Conservation (phyloP, 2,113 vertebrate species). For the Percina caprodes region DNA sequence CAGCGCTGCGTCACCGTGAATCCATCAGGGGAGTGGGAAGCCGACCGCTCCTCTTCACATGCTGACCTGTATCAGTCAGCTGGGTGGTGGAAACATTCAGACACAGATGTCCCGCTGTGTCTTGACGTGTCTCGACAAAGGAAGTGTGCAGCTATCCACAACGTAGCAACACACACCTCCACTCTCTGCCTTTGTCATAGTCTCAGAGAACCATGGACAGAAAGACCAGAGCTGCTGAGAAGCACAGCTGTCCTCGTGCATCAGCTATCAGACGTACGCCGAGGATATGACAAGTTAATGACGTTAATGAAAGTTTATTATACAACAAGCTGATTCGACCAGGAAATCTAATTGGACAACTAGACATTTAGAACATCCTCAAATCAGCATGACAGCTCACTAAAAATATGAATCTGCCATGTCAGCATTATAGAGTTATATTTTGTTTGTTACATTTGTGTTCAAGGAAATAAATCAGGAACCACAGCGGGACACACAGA, state of each 20-base stretch:
- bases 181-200: background rate
- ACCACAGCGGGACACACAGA: too few relatives aligned
- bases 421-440: too few relatives aligned
- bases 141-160: background rate
- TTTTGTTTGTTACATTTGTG: too few relatives aligned
- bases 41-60: conserved; percentile 24
- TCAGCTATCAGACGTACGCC: background rate
- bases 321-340: too few relatives aligned
- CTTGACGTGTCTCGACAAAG: background rate
- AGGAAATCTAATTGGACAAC: too few relatives aligned
- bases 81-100: background rate
- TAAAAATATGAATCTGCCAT: too few relatives aligned
- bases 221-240: conserved; percentile 10
- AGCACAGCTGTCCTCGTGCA: background rate
- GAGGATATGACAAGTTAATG: background rate
- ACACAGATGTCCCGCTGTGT: background rate
- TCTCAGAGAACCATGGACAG: background rate
- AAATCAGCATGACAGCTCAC: too few relatives aligned
- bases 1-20: background rate
- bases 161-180: background rate
- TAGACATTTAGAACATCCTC: too few relatives aligned
- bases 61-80: conserved; percentile 29
- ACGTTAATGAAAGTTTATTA: too few relatives aligned
- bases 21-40: conserved; percentile 9
- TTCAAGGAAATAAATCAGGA: too few relatives aligned